Conservation (phyloP, 1,140 invertebrate genomes). For the Caenorhabditis tropicalis region DNA sequence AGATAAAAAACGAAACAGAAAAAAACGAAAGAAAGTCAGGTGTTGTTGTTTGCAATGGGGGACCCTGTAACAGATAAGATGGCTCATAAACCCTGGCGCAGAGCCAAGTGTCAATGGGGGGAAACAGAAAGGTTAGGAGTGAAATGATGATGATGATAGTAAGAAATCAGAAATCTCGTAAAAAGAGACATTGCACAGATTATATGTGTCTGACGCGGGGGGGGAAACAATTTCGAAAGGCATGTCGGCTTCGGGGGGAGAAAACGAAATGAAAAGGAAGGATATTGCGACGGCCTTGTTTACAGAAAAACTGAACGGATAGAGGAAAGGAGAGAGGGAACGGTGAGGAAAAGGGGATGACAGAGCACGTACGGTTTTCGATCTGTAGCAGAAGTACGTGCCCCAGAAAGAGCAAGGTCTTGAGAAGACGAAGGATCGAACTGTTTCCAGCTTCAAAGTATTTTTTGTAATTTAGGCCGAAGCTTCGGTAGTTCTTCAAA, state of each 20-base stretch:
- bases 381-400: background rate
- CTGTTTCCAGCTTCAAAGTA: too few species aligned
- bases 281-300: background rate
- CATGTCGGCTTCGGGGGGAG: too few species aligned
- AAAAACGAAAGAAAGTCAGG: background rate
- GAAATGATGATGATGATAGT: too few species aligned
- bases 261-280: background rate
- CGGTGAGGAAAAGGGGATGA: background rate
- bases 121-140: too few species aligned
- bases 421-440: too few species aligned
- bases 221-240: background rate
- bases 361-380: background rate
- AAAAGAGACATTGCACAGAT: background rate
- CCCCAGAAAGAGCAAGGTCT: background rate
- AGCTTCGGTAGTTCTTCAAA: too few species aligned
- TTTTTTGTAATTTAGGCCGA: too few species aligned
- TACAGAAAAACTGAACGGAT: constrained; percentile 16
- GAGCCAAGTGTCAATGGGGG: background rate
- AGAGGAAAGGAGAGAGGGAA: background rate
- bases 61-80: background rate
- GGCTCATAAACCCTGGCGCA: background rate
- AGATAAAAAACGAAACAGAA: background rate
- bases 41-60: constrained; percentile 7
- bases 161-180: constrained; percentile 38
- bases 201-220: background rate